Percentiles rank a stretch among this genome's conserved stretches.
phyloP scores from a whole-genome alignment of 2,113 vertebrate species.

The Saccopteryx bilineata region DNA sequence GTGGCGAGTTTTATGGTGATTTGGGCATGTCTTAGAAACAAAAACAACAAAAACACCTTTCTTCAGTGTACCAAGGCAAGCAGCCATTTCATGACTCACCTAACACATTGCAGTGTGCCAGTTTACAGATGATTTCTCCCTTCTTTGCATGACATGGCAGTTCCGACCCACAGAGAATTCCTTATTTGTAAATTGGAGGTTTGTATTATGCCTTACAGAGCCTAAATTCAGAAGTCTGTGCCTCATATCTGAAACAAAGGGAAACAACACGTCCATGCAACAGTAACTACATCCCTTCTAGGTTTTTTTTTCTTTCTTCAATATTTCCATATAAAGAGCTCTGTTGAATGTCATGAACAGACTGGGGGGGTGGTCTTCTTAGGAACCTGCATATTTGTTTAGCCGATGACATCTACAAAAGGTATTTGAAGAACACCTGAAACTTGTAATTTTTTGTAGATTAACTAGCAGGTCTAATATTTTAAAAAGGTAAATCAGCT shows the following conservation, averaged over 20 bases:
- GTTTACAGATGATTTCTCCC: constrained; percentile 85
- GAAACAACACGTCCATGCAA: constrained; percentile 78
- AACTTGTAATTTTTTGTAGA: constrained; percentile 80
- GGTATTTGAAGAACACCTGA: constrained; percentile 84
- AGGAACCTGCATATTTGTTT: constrained; percentile 85
- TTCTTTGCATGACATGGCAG: constrained; percentile 80
- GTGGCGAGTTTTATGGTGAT: constrained; percentile 81
- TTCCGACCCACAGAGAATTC: constrained; percentile 87
- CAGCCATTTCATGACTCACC: constrained; percentile 83
- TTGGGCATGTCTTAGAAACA: constrained; percentile 84
- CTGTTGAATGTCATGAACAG: constrained; percentile 84
- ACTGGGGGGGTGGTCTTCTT: constrained; percentile 66
- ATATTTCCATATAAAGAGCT: constrained; percentile 86
- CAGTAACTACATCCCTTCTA: constrained; percentile 71
- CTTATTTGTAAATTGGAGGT: constrained; percentile 84
- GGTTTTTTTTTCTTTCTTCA: constrained; percentile 41
- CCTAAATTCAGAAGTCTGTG: constrained; percentile 88
- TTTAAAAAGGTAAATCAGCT: constrained; percentile 82
- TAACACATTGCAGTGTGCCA: constrained; percentile 84
- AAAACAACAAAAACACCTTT: constrained; percentile 67
- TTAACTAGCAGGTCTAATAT: constrained; percentile 81
- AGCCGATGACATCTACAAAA: constrained; percentile 85
- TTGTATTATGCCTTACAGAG: constrained; percentile 93
- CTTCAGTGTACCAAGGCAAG: constrained; percentile 81
- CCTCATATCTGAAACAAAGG: constrained; percentile 87